These are phyloP conservation scores for Halcyon leucocephala DNA, from an alignment of 2,797 vertebrate species.

Conservation along the genomic window DNA sequence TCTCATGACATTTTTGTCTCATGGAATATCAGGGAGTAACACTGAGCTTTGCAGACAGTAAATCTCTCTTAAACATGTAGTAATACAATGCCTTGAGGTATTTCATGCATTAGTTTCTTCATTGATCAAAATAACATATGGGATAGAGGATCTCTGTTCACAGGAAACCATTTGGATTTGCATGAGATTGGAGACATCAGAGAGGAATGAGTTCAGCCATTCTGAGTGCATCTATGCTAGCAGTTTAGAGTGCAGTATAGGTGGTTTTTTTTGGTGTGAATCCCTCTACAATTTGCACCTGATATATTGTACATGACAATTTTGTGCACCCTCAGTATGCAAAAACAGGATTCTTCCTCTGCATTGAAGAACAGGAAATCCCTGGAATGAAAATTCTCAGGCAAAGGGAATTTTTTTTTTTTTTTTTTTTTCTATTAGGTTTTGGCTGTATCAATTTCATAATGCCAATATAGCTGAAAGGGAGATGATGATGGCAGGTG, in stretches of 20 bases:
- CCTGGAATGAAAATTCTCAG: background rate
- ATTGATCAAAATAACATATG: background rate
- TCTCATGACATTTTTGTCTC: background rate
- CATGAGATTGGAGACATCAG: background rate
- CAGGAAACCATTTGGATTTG: background rate
- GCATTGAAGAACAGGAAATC: background rate
- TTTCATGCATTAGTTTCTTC: background rate
- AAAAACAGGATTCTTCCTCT: background rate
- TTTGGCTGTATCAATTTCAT: background rate
- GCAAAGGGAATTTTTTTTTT: background rate
- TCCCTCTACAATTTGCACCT: background rate
- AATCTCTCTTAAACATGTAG: background rate
- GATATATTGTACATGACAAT: background rate
- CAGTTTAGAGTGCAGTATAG: background rate
- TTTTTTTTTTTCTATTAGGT: background rate
- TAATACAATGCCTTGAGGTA: background rate
- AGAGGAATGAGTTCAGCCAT: background rate
- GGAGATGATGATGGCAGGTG: background rate
- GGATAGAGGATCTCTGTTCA: background rate
- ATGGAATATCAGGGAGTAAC: background rate
- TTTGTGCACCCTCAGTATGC: background rate
- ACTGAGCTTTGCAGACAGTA: background rate
- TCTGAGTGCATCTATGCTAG: background rate
- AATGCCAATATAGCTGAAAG: background rate
- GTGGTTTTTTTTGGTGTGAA: background rate